phyloP scores from a whole-genome alignment of 23 tunicate species.

The Clavelina lepadiformis region DNA sequence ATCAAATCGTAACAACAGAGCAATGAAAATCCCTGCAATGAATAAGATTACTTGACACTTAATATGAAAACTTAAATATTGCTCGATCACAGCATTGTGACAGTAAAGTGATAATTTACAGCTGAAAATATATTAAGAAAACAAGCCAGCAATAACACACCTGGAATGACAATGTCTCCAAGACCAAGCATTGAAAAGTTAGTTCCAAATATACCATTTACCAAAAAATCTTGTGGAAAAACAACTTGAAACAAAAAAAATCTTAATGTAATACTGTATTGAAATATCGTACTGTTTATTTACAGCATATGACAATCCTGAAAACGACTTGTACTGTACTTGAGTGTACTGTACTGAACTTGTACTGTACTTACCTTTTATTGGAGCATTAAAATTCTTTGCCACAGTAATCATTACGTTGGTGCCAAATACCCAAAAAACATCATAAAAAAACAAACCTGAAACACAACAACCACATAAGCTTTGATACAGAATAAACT shows the following conservation, averaged over 20 bases:
- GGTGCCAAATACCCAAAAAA: constrained; percentile 99
- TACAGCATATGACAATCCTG: too few species aligned
- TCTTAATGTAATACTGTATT: too few species aligned
- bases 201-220: constrained; percentile 63
- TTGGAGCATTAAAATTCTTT: constrained; percentile 97
- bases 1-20: constrained; percentile 86
- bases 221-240: constrained; percentile 92
- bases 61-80: too few species aligned
- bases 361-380: constrained; percentile 49
- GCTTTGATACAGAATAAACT: too few species aligned
- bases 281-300: too few species aligned
- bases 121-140: too few species aligned
- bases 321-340: too few species aligned
- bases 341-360: too few species aligned
- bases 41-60: not conserved
- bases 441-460: constrained; percentile 96
- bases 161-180: constrained; percentile 99
- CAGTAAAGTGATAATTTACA: too few species aligned
- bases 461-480: too few species aligned
- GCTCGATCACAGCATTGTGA: too few species aligned
- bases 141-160: constrained; percentile 30
- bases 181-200: constrained; percentile 95
- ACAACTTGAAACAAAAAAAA: constrained; percentile 73
- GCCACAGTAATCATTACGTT: constrained; percentile 99
- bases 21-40: constrained; percentile 74